Percentiles rank a stretch among this genome's conserved stretches.
phyloP scores from a whole-genome alignment of 1,140 invertebrate species.

The Papilio polytes region DNA sequence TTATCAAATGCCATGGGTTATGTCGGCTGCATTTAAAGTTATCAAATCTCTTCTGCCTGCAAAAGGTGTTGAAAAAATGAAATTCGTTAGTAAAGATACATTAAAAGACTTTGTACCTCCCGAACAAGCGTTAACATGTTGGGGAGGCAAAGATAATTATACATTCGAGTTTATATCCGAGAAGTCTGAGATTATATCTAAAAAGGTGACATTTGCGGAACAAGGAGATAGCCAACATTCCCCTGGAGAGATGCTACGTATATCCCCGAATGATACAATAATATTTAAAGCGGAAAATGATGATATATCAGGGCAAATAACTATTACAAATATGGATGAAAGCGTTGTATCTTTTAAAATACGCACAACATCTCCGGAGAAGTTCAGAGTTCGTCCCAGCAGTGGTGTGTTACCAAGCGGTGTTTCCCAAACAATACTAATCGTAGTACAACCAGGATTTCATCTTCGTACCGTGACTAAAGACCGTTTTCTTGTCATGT shows the following conservation, averaged over 20 bases:
- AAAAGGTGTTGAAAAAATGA: slow-evolving; percentile 95
- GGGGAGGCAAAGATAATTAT: slow-evolving; percentile 94
- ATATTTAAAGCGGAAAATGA: slow-evolving; percentile 86
- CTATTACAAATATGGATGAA: slow-evolving; percentile 87
- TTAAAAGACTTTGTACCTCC: slow-evolving; percentile 91
- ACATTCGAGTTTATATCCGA: slow-evolving; percentile 89
- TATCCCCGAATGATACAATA: slow-evolving; percentile 86
- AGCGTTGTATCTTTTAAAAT: slow-evolving; percentile 91
- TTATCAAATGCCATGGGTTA: slow-evolving; percentile 97
- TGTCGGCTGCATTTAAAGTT: slow-evolving; percentile 96
- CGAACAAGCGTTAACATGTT: slow-evolving; percentile 89
- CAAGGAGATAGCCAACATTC: slow-evolving; percentile 69
- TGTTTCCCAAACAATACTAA: slow-evolving; percentile 75
- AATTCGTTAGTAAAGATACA: slow-evolving; percentile 92
- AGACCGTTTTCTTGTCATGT: slow-evolving; percentile 80
- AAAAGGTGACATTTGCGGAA: slow-evolving; percentile 83
- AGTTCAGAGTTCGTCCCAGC: slow-evolving; percentile 95
- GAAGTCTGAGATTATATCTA: slow-evolving; percentile 76
- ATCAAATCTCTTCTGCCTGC: slow-evolving; percentile 95
- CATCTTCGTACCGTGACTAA: slow-evolving; percentile 68
- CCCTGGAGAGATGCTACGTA: slow-evolving; percentile 77
- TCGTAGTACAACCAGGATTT: slow-evolving; percentile 73
- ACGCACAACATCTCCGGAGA: slow-evolving; percentile 91
- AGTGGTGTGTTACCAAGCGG: slow-evolving; percentile 88
- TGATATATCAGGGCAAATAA: slow-evolving; percentile 87